phyloP scores from a whole-genome alignment of 2,113 vertebrate genomes.

The Lasiurus cinereus region DNA sequence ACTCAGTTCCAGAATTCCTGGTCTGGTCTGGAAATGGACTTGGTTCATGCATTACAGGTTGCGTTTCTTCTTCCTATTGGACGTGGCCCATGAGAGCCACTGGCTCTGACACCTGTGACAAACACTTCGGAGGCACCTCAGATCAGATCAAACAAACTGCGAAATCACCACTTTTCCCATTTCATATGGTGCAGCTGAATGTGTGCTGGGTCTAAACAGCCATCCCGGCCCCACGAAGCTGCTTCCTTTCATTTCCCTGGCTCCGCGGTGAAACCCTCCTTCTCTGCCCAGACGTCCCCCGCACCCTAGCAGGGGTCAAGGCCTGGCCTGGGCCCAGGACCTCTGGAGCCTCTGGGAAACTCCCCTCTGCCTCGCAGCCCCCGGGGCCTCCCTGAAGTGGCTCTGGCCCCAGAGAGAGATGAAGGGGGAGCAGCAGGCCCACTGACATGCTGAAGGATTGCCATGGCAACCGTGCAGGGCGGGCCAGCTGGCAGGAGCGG shows the following conservation, averaged over 20 bases:
- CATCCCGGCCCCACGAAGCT: background rate
- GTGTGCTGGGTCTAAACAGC: background rate
- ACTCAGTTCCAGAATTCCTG: background rate
- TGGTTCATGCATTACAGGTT: background rate
- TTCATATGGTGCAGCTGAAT: rapidly evolving
- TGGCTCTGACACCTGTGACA: background rate
- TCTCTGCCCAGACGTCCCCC: background rate
- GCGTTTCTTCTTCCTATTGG: background rate
- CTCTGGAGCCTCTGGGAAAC: background rate
- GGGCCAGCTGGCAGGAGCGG: conserved; percentile 78
- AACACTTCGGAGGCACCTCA: background rate
- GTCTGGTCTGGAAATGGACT: background rate
- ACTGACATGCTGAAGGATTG: conserved; percentile 56
- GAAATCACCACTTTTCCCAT: background rate
- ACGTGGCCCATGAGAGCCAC: background rate
- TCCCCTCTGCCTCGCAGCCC: background rate
- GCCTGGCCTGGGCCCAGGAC: background rate
- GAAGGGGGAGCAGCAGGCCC: background rate
- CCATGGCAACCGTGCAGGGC: conserved; percentile 80
- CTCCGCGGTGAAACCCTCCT: too few species aligned
- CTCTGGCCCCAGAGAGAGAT: conserved; percentile 46
- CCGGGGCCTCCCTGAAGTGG: conserved; percentile 47
- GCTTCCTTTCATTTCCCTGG: background rate
- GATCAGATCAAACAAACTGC: background rate
- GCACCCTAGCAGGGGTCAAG: background rate